A percentile compares a stretch with the other conserved stretches of the same genome.
Evolutionary conservation across 2,888 invertebrate genomes (phyloP).

Genomic region (Rosalia funebris): DNA sequence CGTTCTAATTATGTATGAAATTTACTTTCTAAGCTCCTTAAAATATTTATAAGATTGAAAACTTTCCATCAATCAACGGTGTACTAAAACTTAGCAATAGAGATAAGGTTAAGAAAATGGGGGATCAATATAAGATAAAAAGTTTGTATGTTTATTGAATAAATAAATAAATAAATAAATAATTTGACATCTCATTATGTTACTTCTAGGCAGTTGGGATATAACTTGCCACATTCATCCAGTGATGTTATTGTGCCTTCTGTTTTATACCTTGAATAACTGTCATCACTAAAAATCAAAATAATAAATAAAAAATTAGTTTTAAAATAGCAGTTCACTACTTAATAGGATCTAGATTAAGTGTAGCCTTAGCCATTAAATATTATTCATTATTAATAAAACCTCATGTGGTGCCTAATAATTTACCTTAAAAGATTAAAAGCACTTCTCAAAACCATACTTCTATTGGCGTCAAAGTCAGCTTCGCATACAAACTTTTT

Average conservation of each 20-base stretch:
- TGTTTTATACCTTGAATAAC: slow-evolving; percentile 44
- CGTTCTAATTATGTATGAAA: too few relatives aligned
- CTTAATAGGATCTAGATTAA: too few relatives aligned
- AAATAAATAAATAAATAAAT: slow-evolving; percentile 6
- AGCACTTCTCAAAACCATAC: slow-evolving; percentile 49
- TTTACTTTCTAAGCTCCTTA: too few relatives aligned
- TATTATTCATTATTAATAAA: too few relatives aligned
- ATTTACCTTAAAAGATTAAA: slow-evolving; percentile 49
- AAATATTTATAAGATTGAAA: too few relatives aligned
- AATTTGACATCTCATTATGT: neutral
- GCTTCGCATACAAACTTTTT: slow-evolving; percentile 67
- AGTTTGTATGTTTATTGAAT: slow-evolving; percentile 3
- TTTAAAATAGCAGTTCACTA: too few relatives aligned
- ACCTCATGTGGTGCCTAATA: neutral
- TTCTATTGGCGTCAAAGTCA: slow-evolving; percentile 63
- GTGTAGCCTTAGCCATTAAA: too few relatives aligned
- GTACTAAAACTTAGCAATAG: too few relatives aligned
- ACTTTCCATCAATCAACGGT: too few relatives aligned
- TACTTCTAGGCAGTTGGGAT: slow-evolving; percentile 34
- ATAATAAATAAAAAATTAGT: slow-evolving; percentile 27
- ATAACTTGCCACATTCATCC: slow-evolving; percentile 40
- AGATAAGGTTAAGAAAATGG: too few relatives aligned
- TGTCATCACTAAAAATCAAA: slow-evolving; percentile 41
- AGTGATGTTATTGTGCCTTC: slow-evolving; percentile 35
- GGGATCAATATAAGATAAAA: too few relatives aligned